Evolutionary conservation across 2,888 invertebrate genomes (phyloP).

Genomic region (Mimas tiliae): DNA sequence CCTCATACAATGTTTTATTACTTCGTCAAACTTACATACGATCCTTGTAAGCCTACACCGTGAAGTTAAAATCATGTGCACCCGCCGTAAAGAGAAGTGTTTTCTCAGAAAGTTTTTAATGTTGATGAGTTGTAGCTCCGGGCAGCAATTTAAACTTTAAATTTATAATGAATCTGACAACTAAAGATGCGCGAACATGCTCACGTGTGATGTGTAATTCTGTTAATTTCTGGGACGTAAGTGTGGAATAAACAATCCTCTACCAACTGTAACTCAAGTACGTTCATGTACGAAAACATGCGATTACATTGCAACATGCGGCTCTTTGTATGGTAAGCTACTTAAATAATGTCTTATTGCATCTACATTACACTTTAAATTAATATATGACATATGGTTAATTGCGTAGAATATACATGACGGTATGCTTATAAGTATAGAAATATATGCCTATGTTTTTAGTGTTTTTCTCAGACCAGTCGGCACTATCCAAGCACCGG

Average conservation of each 20-base stretch:
- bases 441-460: no score
- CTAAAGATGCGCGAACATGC: constrained; percentile 60
- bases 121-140: constrained; percentile 71
- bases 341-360: background rate
- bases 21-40: constrained; percentile 10
- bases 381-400: no score
- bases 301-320: constrained; percentile 28
- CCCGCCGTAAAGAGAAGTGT: constrained; percentile 34
- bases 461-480: no score
- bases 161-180: constrained; percentile 69
- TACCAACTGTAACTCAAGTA: constrained; percentile 41
- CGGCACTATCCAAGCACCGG: no score
- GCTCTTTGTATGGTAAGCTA: background rate
- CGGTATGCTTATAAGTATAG: no score
- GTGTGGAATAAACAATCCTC: constrained; percentile 50
- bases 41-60: constrained; percentile 16
- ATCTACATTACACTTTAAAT: background rate
- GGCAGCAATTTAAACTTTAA: constrained; percentile 74
- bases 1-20: constrained; percentile 22
- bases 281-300: constrained; percentile 26
- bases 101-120: constrained; percentile 64
- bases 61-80: constrained; percentile 24
- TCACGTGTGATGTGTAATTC: constrained; percentile 57
- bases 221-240: constrained; percentile 38
- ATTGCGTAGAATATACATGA: no score